Base-by-base conservation (phyloP, 2,113 vertebrate species). In the Perca flavescens region DNA sequence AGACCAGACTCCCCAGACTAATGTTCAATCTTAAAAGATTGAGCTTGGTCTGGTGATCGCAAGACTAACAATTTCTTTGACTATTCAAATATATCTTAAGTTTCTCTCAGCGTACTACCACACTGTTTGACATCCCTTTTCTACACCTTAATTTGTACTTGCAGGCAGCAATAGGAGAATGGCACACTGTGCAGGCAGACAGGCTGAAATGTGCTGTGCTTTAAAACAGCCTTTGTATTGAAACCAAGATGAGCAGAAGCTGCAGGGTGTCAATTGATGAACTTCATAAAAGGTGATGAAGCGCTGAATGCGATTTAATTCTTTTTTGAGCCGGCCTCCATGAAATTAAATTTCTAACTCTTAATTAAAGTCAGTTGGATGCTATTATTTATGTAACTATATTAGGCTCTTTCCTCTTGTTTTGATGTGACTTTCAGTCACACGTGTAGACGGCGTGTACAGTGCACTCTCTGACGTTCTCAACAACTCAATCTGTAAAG, bases 271-370 rank as follows among this genome's bases (percentile, higher is more conserved):
- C 72, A 52, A 72, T 40, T 17, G 80, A 89, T 86, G 74, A 74
- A 85, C 70, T 77, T 78, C 72, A 80, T 84, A 53, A 84, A 67
- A 77, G 57, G 67, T 54, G 83, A 84, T 72, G 83, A 76, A 82
- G 63, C 58, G n/a, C 60, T 77, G 56, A 84, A 77, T 70, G 50
- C 56, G 65, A 86, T 83, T 74, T 65, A 54, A 84, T 79, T 83
- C 49, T 74, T 74, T 85, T 77, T 77, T 62, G 68, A 69, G 75
- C 70, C 52, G 17, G 54, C 58, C 46, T 73, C 63, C 65, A 57
- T 89, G 85, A 91, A 92, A 89, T 91, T 84, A 83, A 85, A 92
- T 86, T 77, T 50, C 36, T 43, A 50, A 69, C 46, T 89, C 81
- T 82, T 91, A 85, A 90, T 92, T 86, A 89, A 92, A 92, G 46